Percentiles rank a stretch among this genome's conserved stretches.
phyloP scores from a whole-genome alignment of 1,140 invertebrate genomes.

The Colletes gigas region DNA sequence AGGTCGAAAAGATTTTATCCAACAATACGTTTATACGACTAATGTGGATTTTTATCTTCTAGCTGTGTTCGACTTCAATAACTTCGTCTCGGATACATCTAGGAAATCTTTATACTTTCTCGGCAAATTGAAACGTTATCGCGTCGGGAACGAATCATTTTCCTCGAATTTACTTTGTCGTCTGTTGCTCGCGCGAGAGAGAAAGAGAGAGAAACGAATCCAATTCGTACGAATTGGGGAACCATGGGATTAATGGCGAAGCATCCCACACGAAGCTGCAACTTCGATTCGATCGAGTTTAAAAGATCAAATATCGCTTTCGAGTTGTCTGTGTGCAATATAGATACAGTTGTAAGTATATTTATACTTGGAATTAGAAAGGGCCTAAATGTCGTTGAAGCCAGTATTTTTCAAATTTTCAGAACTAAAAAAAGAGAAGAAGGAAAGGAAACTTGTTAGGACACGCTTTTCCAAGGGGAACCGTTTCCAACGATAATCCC shows the following conservation, averaged over 20 bases:
- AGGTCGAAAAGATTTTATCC: too few species aligned
- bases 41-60: background rate
- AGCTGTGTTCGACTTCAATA: conserved; percentile 34
- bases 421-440: conserved; percentile 19
- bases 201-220: background rate
- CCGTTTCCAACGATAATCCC: conserved; percentile 1
- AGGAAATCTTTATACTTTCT: conserved; percentile 26
- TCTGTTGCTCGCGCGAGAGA: background rate
- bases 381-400: conserved; percentile 41
- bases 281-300: conserved; percentile 11
- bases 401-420: conserved; percentile 39
- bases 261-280: conserved; percentile 3
- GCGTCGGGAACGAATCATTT: conserved; percentile 3
- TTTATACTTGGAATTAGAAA: conserved; percentile 38
- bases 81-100: conserved; percentile 17
- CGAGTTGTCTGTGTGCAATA: conserved; percentile 31
- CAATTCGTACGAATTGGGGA: background rate
- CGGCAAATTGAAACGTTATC: conserved; percentile 5
- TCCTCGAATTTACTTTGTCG: conserved; percentile 4
- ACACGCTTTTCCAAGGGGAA: conserved; percentile 5
- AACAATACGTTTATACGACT: too few species aligned
- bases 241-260: background rate
- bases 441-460: conserved; percentile 2
- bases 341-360: conserved; percentile 47
- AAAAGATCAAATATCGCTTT: conserved; percentile 34